Evolutionary conservation across 2,113 vertebrate species (phyloP), one percentile per base, ranked within the genome.

Genomic region (Lucifuga dentata): DNA sequence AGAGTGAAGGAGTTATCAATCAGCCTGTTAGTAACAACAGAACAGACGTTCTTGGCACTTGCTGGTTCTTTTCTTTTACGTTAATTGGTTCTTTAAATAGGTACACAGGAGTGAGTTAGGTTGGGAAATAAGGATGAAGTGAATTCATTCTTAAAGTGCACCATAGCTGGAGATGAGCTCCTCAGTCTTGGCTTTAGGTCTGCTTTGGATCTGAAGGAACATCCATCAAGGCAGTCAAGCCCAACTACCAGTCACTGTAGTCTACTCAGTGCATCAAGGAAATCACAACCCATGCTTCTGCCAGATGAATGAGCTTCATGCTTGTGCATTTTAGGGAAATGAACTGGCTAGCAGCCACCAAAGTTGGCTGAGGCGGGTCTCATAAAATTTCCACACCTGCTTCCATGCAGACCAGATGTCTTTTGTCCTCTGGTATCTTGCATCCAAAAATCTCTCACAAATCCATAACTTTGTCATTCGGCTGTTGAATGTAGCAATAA

Each of bases 21-120:
- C 88, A 78, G 23, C 16, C 29, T 21, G 16, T 57, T 78, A 64
- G 76, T 81, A 81, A 79, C 68, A 56, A 81, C 48, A 60, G 29
- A 51, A 57, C 66, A 66, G 62, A 79, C 55, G 58, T 77, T 75
- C 71, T 76, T 92, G 84, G 81, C 81, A 74, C 55, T 32, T 48
- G 53, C 61, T 13, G 41, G 57, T 77, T 13, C 76, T 82, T 90
- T 77, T 86, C 87, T 86, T 91, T 91, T 85, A 87, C 62, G 77
- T 80, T 76, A 88, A 90, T 90, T 83, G 81, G 63, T 83, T 86
- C 76, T 56, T 73, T 81, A 88, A 78, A 88, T 83, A 88, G 70
- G 19, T 20, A 53, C 50, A n/a, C 11, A 8, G 44, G 12, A 51
- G 40, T 52, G 52, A 62, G 45, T 68, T 51, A 44, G 56, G 69